Conservation (phyloP, 2,797 vertebrate species). For the Aratinga solstitialis region DNA sequence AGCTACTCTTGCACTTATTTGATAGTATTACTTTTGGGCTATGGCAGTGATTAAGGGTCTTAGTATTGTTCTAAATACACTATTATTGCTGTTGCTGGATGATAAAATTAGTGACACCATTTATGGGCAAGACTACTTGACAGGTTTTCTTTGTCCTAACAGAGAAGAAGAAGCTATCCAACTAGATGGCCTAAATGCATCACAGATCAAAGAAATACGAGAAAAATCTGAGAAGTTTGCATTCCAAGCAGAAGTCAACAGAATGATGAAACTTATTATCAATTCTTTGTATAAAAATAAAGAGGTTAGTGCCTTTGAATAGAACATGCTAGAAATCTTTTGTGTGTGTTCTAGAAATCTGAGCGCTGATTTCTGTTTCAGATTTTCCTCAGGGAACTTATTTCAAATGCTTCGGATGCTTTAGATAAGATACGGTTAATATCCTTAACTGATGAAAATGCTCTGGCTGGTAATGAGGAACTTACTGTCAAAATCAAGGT, state of each 20-base stretch:
- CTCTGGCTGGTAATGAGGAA: conserved; percentile 90
- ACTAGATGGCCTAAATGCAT: conserved; percentile 94
- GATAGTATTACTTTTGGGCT: background rate
- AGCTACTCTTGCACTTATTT: rapidly evolving
- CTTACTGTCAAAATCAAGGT: conserved; percentile 98
- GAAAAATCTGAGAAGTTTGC: conserved; percentile 96
- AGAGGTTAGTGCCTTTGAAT: conserved; percentile 82
- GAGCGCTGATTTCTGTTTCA: conserved; percentile 56
- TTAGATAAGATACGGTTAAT: conserved; percentile 96
- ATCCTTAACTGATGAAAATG: conserved; percentile 91
- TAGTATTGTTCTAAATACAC: background rate
- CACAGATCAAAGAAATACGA: conserved; percentile 95
- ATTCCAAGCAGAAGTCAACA: conserved; percentile 97
- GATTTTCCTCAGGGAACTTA: conserved; percentile 98
- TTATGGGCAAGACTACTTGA: background rate
- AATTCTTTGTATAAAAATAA: conserved; percentile 99
- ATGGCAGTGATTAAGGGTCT: background rate
- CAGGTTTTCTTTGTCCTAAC: background rate
- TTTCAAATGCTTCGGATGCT: conserved; percentile 98
- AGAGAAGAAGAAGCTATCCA: conserved; percentile 98
- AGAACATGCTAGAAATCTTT: background rate
- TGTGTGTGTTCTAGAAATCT: background rate
- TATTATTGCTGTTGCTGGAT: background rate
- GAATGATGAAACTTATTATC: conserved; percentile 99
- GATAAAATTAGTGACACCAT: background rate